Conservation (phyloP, 2,797 vertebrate species). For the Pelobates cultripes region DNA sequence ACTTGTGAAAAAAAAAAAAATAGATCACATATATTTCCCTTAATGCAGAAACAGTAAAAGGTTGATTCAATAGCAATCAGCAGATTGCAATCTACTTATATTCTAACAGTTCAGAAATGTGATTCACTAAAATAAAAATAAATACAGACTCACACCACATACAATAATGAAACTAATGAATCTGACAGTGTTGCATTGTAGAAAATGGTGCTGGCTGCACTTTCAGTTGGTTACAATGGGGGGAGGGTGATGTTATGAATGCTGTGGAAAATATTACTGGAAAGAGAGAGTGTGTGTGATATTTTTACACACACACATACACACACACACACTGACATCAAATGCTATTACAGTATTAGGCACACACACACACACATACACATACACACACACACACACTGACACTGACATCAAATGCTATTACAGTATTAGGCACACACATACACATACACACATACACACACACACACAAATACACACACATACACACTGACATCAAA, state of each 20-base stretch:
- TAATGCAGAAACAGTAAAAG: background rate
- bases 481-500: no score
- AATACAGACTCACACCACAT: no score
- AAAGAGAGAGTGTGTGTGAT: no score
- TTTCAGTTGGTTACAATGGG: background rate
- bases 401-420: background rate
- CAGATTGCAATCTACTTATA: no score
- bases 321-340: background rate
- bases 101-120: no score
- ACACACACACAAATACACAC: no score
- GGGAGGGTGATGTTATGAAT: background rate
- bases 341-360: background rate
- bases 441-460: no score
- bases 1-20: conserved; percentile 43
- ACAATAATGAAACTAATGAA: no score
- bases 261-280: background rate
- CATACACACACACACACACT: background rate
- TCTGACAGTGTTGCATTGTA: background rate
- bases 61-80: no score
- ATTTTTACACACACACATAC: no score
- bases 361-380: background rate
- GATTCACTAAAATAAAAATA: no score
- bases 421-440: background rate
- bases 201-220: conserved; percentile 12
- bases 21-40: conserved; percentile 8